A percentile compares a stretch with the other conserved stretches of the same genome.
Evolutionary conservation across 2,888 invertebrate genomes (phyloP).

Genomic region (Stenodema calcarata): DNA sequence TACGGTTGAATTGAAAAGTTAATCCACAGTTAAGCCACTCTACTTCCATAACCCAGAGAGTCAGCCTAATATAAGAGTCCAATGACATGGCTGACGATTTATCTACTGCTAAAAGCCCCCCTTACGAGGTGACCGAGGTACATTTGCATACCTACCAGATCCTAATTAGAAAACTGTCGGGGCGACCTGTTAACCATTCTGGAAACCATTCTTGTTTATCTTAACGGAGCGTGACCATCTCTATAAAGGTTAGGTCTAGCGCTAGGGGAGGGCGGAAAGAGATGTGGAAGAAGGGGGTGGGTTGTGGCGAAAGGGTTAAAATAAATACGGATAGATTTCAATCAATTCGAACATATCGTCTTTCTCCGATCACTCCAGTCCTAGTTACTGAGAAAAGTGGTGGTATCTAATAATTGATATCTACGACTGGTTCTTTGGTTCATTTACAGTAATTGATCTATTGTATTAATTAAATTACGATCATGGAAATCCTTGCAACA

Average conservation of each 20-base stretch:
- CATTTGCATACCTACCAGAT: background rate
- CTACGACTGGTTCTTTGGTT: too few relatives aligned
- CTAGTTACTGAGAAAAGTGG: too few relatives aligned
- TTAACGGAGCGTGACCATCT: background rate
- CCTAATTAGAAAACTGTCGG: background rate
- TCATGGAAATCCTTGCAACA: too few relatives aligned
- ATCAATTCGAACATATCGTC: background rate
- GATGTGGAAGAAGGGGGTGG: background rate
- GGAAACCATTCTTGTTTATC: background rate
- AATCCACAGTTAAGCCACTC: too few relatives aligned
- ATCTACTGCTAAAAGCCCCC: background rate
- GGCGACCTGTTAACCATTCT: slow-evolving; percentile 2
- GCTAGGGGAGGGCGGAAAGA: too few relatives aligned
- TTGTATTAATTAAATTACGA: too few relatives aligned
- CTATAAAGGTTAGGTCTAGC: background rate
- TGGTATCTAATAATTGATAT: too few relatives aligned
- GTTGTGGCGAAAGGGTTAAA: background rate
- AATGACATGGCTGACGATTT: background rate
- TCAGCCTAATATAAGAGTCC: background rate
- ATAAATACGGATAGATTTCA: background rate
- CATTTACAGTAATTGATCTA: too few relatives aligned
- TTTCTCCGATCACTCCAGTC: background rate
- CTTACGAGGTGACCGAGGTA: background rate
- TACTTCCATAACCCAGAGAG: background rate
- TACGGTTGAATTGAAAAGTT: too few relatives aligned